Evolutionary conservation across 64 coral and sea anemone genomes (phyloP), one percentile per base, ranked within the genome.

Genomic region (Dendrophyllia cribrosa): DNA sequence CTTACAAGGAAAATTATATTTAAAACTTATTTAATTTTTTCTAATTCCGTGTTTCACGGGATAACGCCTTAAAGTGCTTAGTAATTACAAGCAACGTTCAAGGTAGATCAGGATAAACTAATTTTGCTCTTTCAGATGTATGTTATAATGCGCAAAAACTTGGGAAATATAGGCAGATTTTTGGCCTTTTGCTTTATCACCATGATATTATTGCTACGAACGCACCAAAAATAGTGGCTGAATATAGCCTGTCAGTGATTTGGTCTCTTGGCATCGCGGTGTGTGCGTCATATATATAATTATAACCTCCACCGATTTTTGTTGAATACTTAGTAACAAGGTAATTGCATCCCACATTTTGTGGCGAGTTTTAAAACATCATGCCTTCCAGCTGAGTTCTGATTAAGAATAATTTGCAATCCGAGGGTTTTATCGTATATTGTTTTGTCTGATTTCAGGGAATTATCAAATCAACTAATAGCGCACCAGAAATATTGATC

Each of bases 301-400:
- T 34, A 79, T 43, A 1, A 21, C 12, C 23, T 22, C 46, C 78
- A 19, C 22, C 12, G 6, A 17, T 17, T 50, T 75, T 75, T 16
- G 20, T 56, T 50, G 19, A 50, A 77, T 19, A 16, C 50, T 23
- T 53, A 55, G 75, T 7, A 55, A 25, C 21, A 20, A 19, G 62
- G 50, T 67, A 84, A 84, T 84, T 84, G 63, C 55, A 60, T 25
- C 55, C 8, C 3, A 58, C 53, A 34, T 43, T 79, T 79, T 58
- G 53, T 11, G 19, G 9, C 6, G 21, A 20, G 7, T 50, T 65
- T 84, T 43, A 84, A 51, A 67, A 63, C 80, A 51, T 67, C 48
- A 22, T 5, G 62, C 80, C 51, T 51, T 84, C 80, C 80, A 68
- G 80, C 62, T 84, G 80, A 84, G 80, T 22, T 51, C 1, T 21